These are phyloP conservation scores for Cephus pulcher DNA, from an alignment of 2,888 invertebrate species.

Conservation along the genomic window DNA sequence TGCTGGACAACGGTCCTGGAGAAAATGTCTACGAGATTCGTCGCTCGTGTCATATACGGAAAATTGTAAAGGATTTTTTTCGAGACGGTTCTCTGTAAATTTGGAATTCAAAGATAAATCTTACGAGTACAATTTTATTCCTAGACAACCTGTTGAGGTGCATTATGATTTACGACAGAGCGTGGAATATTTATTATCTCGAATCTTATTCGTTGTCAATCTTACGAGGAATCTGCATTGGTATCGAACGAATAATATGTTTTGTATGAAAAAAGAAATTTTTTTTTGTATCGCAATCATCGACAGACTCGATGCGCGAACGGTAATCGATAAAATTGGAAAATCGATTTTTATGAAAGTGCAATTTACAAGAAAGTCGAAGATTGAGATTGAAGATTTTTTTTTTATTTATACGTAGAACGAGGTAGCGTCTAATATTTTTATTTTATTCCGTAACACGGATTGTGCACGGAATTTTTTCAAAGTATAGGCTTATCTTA, in stretches of 20 bases:
- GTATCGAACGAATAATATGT: no score
- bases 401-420: neutral
- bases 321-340: no score
- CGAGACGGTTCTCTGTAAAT: neutral
- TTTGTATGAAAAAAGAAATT: no score
- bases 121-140: neutral
- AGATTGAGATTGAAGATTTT: no score
- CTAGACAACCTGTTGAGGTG: neutral
- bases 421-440: neutral
- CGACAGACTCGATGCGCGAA: no score
- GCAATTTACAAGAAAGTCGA: no score
- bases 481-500: neutral
- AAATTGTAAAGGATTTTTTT: neutral
- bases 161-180: neutral
- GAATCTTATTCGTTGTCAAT: neutral
- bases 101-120: neutral
- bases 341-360: no score
- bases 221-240: neutral
- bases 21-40: neutral
- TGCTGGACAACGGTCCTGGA: neutral
- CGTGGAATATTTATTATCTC: neutral
- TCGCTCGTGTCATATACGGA: neutral
- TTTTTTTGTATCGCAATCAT: no score
- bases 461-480: neutral
- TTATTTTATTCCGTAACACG: neutral